Evolutionary conservation across 2,888 invertebrate genomes (phyloP), one percentile per base, ranked within the genome.

Genomic region (Drosophila acutilabella): DNA sequence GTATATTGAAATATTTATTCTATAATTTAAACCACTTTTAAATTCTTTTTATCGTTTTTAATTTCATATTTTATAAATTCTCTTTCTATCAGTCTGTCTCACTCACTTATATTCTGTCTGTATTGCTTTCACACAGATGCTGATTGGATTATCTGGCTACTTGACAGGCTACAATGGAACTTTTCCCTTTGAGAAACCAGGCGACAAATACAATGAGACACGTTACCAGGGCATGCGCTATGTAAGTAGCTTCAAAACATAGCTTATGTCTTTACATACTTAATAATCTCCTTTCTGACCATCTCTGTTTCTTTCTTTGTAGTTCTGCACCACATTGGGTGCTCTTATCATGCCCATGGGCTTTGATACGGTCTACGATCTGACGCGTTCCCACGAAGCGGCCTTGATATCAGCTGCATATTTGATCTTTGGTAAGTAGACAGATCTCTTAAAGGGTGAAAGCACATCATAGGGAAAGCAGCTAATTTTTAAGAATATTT

Each of bases 181-280:
- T 70, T 99, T 97, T 94, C 95, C 97, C 0, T 99, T 98, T 93
- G 97, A 97, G 86, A 98, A 98, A 92, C 99, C 98, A 1, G 98
- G 98, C 1, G 98, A 98, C 92, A 97, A 97, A 91, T 99, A 97
- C 93, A 96, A 96, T 77, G 96, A 96, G 72, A 96, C 96, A 1
- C 95, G 94, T 73, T 98, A 98, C 91, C 93, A 98, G 81, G 98
- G 98, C 76, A 99, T 99, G 98, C 94, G 98, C 93, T 93, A 97
- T 87, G 97, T 97, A 93, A 95, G 95, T 23, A 7, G 0, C 0
- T 20, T 6, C 7, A n/a, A 11, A n/a, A n/a, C 50, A n/a, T 33
- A 10, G 10, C 18, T 40, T 38, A 10, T 7, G 2, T n/a, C 7
- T 14, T 14, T 8, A 13, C 18, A n/a, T n/a, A 16, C 13, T 33